Conservation (phyloP, 2,888 invertebrate genomes). For the Gandaritis pyraliata region DNA sequence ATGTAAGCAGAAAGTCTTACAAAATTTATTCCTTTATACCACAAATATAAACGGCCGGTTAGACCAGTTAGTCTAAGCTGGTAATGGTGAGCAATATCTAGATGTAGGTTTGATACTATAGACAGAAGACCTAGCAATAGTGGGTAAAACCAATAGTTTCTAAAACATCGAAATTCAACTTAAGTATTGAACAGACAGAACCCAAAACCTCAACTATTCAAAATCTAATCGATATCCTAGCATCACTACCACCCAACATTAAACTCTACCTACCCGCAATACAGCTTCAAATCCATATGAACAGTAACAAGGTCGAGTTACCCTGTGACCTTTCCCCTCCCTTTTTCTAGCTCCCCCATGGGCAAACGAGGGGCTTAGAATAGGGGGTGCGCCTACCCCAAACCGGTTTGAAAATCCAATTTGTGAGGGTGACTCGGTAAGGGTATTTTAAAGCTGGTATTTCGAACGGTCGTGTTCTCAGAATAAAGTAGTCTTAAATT, state of each 20-base stretch:
- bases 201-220: constrained; percentile 9
- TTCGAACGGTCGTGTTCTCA: constrained; percentile 1
- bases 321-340: constrained; percentile 66
- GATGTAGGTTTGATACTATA: no score
- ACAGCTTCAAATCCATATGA: constrained; percentile 18
- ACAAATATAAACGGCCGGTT: no score
- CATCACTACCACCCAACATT: constrained; percentile 3
- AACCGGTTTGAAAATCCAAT: constrained; percentile 66
- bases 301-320: constrained; percentile 27
- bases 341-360: constrained; percentile 71
- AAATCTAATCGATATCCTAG: constrained; percentile 24
- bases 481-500: no score
- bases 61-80: no score
- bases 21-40: no score
- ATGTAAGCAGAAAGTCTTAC: no score
- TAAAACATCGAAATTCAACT: background rate
- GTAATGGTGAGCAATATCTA: no score
- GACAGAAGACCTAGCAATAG: background rate
- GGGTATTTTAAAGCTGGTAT: constrained; percentile 29
- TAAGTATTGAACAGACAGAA: background rate
- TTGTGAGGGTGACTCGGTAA: constrained; percentile 56
- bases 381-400: constrained; percentile 48
- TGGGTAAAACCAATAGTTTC: no score
- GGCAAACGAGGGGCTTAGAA: constrained; percentile 55
- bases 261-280: constrained; percentile 13